phyloP scores from a whole-genome alignment of 2,797 vertebrate genomes.

The Sebastes steindachneri region DNA sequence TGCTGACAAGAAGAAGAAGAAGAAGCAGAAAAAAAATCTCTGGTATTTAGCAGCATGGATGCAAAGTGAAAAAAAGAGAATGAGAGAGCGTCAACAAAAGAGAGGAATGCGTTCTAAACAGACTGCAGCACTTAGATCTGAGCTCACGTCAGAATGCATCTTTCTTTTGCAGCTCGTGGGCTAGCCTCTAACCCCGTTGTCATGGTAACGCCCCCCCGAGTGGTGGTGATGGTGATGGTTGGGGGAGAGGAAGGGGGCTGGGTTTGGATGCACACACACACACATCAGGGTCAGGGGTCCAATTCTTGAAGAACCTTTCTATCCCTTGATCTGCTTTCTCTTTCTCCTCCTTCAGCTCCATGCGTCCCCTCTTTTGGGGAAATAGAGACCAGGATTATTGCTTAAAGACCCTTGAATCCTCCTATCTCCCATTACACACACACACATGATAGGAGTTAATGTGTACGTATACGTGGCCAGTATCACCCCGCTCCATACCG shows the following conservation, averaged over 20 bases:
- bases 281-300: constrained; percentile 47
- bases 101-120: constrained; percentile 40
- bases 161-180: constrained; percentile 50
- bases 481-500: constrained; percentile 68
- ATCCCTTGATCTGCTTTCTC: constrained; percentile 49
- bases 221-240: constrained; percentile 1
- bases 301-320: constrained; percentile 24
- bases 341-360: constrained; percentile 20
- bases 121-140: constrained; percentile 47
- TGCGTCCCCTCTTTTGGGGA: constrained; percentile 21
- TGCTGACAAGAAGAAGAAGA: constrained; percentile 40
- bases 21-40: constrained; percentile 20
- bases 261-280: not conserved
- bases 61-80: not conserved
- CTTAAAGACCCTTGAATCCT: constrained; percentile 54
- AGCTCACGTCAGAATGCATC: constrained; percentile 60
- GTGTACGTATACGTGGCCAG: constrained; percentile 24
- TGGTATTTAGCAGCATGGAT: constrained; percentile 28
- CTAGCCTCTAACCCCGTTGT: constrained; percentile 67
- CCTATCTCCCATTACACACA: constrained; percentile 51
- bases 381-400: constrained; percentile 57
- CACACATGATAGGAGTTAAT: constrained; percentile 16
- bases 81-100: constrained; percentile 25
- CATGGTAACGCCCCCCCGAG: constrained; percentile 62
- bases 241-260: not conserved